A percentile compares a stretch with the other conserved stretches of the same genome.
Evolutionary conservation across 92 coral and sea anemone genomes (phyloP).

Genomic region (Paragorgia papillata): DNA sequence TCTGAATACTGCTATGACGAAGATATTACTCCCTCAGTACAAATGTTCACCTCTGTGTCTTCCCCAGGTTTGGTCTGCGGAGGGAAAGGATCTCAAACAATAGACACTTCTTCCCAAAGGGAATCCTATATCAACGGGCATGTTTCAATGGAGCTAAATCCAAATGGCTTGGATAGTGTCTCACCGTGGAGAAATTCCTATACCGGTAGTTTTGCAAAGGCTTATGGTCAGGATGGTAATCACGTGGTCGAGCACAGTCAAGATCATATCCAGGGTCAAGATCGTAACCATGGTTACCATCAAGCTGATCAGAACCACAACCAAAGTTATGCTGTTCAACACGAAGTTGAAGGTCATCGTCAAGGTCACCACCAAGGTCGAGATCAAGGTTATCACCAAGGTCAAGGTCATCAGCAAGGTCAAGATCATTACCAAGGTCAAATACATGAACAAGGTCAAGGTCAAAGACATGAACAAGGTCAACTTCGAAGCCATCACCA

Average conservation of each 20-base stretch:
- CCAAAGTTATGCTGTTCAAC: not conserved
- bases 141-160: not conserved
- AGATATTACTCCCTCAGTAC: not conserved
- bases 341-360: slow-evolving; percentile 10
- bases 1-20: not conserved
- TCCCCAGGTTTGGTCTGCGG: not conserved
- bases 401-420: not conserved
- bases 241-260: not conserved
- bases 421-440: not conserved
- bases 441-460: not conserved
- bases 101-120: not conserved
- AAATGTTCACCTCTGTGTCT: not conserved
- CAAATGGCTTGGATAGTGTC: not conserved
- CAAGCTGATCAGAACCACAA: not conserved
- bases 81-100: not conserved
- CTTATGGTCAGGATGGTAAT: not conserved
- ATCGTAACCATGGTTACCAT: not conserved
- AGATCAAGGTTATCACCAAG: not conserved
- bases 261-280: not conserved
- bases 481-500: not conserved
- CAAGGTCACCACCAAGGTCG: slow-evolving; percentile 17
- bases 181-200: not conserved
- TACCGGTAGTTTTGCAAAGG: not conserved
- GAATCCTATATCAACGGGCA: not conserved
- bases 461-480: not conserved